These are phyloP conservation scores for Chaetops frenatus DNA, from an alignment of 2,113 vertebrate species.

Conservation along the genomic window DNA sequence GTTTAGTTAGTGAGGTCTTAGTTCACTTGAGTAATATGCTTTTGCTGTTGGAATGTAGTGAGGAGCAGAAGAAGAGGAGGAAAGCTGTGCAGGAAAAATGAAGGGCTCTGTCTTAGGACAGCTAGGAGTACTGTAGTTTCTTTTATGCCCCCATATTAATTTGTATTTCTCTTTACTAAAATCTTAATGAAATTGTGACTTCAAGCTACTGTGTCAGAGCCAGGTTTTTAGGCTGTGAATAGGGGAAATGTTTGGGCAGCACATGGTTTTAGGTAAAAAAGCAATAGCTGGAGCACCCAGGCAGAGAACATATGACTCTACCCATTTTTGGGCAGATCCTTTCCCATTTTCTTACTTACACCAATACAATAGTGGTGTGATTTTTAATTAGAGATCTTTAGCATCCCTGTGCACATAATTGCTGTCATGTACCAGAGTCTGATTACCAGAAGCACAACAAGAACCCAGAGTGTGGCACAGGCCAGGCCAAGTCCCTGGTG, in stretches of 20 bases:
- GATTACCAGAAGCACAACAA: background rate
- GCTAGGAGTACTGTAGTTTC: background rate
- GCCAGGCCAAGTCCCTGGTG: background rate
- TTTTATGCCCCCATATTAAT: background rate
- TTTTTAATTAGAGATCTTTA: background rate
- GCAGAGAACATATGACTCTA: background rate
- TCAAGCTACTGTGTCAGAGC: background rate
- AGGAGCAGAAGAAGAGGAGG: background rate
- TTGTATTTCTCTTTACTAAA: background rate
- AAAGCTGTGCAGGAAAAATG: background rate
- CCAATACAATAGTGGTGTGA: background rate
- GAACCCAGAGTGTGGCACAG: background rate
- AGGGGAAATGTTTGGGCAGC: background rate
- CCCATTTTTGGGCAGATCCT: background rate
- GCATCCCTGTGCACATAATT: background rate
- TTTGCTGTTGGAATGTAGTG: background rate
- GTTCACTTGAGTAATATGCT: background rate
- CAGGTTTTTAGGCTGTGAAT: background rate
- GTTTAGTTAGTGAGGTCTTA: conserved; percentile 55
- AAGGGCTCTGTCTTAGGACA: background rate
- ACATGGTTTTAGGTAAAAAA: background rate
- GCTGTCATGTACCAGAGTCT: background rate
- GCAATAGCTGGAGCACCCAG: background rate
- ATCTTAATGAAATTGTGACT: background rate
- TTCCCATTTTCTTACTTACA: background rate